Evolutionary conservation across 2,888 invertebrate genomes (phyloP), one percentile per base, ranked within the genome.

Genomic region (Fragum fragum): DNA sequence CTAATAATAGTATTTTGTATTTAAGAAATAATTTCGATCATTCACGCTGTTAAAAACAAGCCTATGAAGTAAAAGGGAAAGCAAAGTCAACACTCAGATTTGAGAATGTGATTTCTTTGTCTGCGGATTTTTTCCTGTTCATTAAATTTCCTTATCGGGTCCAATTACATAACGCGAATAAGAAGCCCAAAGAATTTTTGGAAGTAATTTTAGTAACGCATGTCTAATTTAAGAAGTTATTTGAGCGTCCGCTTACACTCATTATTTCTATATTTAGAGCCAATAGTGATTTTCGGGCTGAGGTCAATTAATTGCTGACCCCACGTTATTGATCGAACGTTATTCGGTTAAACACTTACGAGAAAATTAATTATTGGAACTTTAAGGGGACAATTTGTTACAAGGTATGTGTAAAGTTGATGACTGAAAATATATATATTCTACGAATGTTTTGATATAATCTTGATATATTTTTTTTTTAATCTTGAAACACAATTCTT

Each of bases 181-280:
- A 3, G 14, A n/a, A 14, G 39, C 6, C 47, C 47, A 5, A 47
- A 47, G 16, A 14, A 47, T 9, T 47, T 18, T 47, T 18, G 47
- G 47, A 47, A 47, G n/a, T n/a, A 47, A 47, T 47, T 47, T 47
- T 47, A 47, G 47, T 9, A 47, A 47, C 47, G 47, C 47, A 47
- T 47, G 3, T 47, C 47, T n/a, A 47, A 47, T 18, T 47, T 47
- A 18, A 14, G 47, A 3, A 47, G n/a, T 47, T 47, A 47, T 47
- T 47, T 47, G 47, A 18, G 14, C 14, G 47, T 14, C 14, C n/a
- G 47, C 14, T 47, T 9, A 5, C n/a, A 9, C 47, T 47, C 5
- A 47, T 47, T 47, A 47, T 47, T 47, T 47, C 47, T 47, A 47
- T 9, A 18, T 47, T 9, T 47, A 47, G 47, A 47, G 14, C 47